phyloP scores from a whole-genome alignment of 37 sponge, comb jelly and placozoan species.

The Sycon ciliatum region DNA sequence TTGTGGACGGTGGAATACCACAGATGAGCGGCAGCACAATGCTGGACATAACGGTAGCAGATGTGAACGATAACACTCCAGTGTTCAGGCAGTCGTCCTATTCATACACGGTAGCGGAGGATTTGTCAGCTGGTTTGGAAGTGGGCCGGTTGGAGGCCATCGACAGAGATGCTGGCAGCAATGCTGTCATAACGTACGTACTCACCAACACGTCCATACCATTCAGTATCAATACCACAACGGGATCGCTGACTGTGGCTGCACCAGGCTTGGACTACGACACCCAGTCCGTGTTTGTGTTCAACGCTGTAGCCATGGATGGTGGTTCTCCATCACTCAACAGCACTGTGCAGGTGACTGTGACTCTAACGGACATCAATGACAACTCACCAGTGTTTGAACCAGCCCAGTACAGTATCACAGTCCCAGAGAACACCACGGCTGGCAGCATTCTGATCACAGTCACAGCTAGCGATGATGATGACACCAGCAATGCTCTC shows the following conservation, averaged over 20 bases:
- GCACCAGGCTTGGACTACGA: no score
- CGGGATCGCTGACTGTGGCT: conserved; percentile 25
- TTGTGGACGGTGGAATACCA: no score
- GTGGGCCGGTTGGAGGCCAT: conserved; percentile 14
- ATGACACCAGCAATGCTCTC: conserved; percentile 27
- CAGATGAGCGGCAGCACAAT: no score
- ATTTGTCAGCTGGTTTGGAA: no score
- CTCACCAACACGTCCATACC: no score
- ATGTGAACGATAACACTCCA: conserved; percentile 62
- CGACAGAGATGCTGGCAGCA: conserved; percentile 2
- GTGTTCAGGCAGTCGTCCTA: no score
- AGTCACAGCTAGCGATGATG: conserved; percentile 36
- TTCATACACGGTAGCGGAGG: no score
- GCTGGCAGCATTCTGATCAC: conserved; percentile 17
- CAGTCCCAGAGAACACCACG: conserved; percentile 26
- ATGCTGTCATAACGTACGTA: conserved; percentile 13
- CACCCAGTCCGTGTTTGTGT: no score
- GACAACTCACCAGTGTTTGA: conserved; percentile 49
- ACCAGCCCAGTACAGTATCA: conserved; percentile 10
- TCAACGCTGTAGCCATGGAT: conserved; percentile 38
- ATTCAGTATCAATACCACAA: conserved; percentile 24
- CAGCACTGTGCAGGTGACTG: conserved; percentile 25
- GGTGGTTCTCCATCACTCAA: conserved; percentile 26
- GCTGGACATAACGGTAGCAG: conserved; percentile 30
- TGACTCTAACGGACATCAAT: conserved; percentile 42